phyloP scores from a whole-genome alignment of 2,113 vertebrate species.

The Chaetodon trifascialis region DNA sequence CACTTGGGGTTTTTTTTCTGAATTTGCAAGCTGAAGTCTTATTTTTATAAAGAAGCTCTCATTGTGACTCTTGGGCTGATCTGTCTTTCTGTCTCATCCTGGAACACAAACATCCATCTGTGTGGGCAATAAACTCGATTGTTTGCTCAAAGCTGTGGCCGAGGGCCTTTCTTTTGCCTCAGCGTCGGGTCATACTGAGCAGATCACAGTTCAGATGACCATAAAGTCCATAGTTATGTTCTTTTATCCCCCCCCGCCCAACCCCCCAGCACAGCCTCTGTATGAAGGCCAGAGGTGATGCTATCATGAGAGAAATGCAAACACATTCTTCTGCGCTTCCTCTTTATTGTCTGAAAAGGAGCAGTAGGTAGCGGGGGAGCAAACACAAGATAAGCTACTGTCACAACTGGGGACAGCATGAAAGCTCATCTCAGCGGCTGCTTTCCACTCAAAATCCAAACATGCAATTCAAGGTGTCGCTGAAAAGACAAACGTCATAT shows the following conservation, averaged over 20 bases:
- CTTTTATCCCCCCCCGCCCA: constrained; percentile 12
- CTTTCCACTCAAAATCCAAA: neutral
- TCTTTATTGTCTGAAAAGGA: constrained; percentile 22
- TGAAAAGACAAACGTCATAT: constrained; percentile 4
- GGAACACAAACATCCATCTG: constrained; percentile 36
- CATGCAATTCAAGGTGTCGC: neutral
- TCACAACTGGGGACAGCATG: constrained; percentile 1
- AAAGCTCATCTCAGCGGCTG: neutral
- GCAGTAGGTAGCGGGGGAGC: constrained; percentile 6
- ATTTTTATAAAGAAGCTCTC: neutral
- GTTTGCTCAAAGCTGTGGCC: constrained; percentile 30
- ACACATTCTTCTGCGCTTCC: constrained; percentile 56
- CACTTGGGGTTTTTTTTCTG: constrained; percentile 11
- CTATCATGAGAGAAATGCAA: constrained; percentile 57
- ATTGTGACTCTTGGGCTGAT: constrained; percentile 9
- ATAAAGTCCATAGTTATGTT: constrained; percentile 12
- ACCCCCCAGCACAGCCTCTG: neutral
- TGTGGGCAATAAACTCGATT: constrained; percentile 46
- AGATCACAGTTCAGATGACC: constrained; percentile 46
- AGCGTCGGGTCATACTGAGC: constrained; percentile 28
- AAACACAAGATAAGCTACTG: constrained; percentile 31
- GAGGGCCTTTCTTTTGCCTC: constrained; percentile 31
- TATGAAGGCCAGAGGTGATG: constrained; percentile 53
- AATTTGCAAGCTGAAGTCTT: constrained; percentile 7
- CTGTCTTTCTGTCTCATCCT: constrained; percentile 9